Conservation (phyloP, 2,113 vertebrate genomes). For the Guaruba guarouba region DNA sequence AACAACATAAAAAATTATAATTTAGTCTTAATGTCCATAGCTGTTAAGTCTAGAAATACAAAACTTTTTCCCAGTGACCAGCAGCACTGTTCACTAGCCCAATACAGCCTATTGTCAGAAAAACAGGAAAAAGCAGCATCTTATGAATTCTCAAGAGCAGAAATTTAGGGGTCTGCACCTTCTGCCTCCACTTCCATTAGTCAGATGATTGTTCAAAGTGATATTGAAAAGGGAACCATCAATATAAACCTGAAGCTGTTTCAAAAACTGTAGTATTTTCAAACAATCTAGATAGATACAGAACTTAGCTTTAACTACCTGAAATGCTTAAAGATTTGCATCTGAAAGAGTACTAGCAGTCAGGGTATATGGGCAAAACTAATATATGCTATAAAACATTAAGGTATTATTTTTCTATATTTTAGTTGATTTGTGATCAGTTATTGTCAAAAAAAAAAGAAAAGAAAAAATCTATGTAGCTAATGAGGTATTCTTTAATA, state of each 20-base stretch:
- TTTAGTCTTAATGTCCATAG: neutral
- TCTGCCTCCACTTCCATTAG: neutral
- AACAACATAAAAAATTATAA: neutral
- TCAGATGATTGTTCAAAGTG: neutral
- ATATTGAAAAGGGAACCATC: neutral
- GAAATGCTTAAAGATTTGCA: neutral
- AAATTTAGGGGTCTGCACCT: neutral
- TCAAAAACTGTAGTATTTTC: neutral
- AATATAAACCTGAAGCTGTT: neutral
- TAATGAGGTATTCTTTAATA: constrained; percentile 56
- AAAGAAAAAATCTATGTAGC: neutral
- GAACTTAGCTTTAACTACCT: neutral
- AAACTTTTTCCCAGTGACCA: neutral
- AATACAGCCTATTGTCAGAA: neutral
- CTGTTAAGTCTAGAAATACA: neutral
- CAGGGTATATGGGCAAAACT: neutral
- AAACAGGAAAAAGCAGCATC: neutral
- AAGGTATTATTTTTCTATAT: constrained; percentile 36
- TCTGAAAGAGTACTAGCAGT: neutral
- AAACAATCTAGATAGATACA: neutral
- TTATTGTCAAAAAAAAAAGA: constrained; percentile 9
- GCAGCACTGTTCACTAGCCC: neutral
- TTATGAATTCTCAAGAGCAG: neutral
- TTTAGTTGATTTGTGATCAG: constrained; percentile 14
- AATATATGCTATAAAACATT: neutral